Conservation (phyloP, 2,888 invertebrate species). For the Dicranocentrus wangi region DNA sequence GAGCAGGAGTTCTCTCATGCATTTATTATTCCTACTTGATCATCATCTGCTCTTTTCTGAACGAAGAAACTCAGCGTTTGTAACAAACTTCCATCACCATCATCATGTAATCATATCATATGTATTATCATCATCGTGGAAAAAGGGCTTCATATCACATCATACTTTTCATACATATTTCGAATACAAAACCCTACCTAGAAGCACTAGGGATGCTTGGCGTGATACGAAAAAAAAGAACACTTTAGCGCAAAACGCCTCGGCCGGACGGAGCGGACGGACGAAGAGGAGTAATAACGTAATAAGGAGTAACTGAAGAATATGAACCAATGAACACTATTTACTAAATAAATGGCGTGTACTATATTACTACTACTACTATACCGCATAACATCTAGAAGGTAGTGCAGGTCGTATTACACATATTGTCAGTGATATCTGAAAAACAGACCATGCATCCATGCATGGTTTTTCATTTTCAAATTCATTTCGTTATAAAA, state of each 20-base stretch:
- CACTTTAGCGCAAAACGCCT: too few relatives aligned
- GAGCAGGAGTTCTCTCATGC: slow-evolving; percentile 49
- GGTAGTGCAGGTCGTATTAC: background rate
- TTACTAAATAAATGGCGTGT: slow-evolving; percentile 47
- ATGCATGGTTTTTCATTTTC: slow-evolving; percentile 7
- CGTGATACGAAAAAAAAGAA: too few relatives aligned
- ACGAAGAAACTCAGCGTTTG: slow-evolving; percentile 39
- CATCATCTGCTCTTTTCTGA: slow-evolving; percentile 20
- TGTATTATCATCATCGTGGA: slow-evolving; percentile 48
- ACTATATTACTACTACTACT: slow-evolving; percentile 18
- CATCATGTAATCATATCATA: slow-evolving; percentile 62
- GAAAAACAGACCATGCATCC: slow-evolving; percentile 5
- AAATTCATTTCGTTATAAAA: background rate
- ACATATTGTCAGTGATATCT: slow-evolving; percentile 11
- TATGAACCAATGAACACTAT: slow-evolving; percentile 37
- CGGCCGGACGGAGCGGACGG: slow-evolving; percentile 10
- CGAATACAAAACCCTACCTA: slow-evolving; percentile 17
- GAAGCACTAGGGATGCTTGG: background rate
- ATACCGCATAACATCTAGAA: too few relatives aligned
- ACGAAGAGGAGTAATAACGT: slow-evolving; percentile 37
- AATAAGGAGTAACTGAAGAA: slow-evolving; percentile 40
- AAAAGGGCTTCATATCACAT: slow-evolving; percentile 38
- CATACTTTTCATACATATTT: slow-evolving; percentile 13
- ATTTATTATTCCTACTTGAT: slow-evolving; percentile 58
- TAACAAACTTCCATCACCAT: slow-evolving; percentile 56